Evolutionary conservation across 2,113 vertebrate genomes (phyloP), one percentile per base, ranked within the genome.

Genomic region (Stomatorhinus ivindoensis): DNA sequence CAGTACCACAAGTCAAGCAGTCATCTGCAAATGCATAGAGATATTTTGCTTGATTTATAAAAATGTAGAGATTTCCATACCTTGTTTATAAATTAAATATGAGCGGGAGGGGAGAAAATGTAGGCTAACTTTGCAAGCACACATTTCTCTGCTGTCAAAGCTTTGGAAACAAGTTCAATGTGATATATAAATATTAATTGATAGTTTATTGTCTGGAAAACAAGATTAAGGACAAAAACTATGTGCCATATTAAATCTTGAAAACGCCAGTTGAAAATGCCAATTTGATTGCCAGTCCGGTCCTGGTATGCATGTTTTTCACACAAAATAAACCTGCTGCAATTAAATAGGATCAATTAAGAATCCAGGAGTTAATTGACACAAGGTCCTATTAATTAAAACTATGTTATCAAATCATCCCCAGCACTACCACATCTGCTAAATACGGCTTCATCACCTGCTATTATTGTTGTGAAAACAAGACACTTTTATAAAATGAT

Each of bases 91-190:
- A 91, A 93, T 92, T 91, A 91, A 88, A 91, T 91, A 89, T 86
- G 51, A 90, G 86, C 48, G 86, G 90, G 87, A 88, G 89, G 91
- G 89, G 87, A 89, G 90, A 90, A 92, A 87, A 91, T 90, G 88
- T 90, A 69, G 87, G 80, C 91, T 91, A 88, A 91, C 87, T 91
- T 88, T 89, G 88, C 90, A 91, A 91, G 91, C 89, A 92, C 90
- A 90, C 89, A 92, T 92, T 91, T 90, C 89, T 87, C 86, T 89
- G 58, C 91, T 91, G 91, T 88, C 92, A 91, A 92, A 91, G 89
- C 27, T 65, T 27, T 27, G 24, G 24, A 65, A 65, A 65, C 9
- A 65, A 65, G 8, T 10, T 65, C 61, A 27, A 3, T 11, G 58
- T 65, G 3, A 11, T 65, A 65, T 65, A 31, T 65, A 65, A 1